Base-by-base conservation (phyloP, 2,797 vertebrate genomes). In the Sylvia borin region DNA sequence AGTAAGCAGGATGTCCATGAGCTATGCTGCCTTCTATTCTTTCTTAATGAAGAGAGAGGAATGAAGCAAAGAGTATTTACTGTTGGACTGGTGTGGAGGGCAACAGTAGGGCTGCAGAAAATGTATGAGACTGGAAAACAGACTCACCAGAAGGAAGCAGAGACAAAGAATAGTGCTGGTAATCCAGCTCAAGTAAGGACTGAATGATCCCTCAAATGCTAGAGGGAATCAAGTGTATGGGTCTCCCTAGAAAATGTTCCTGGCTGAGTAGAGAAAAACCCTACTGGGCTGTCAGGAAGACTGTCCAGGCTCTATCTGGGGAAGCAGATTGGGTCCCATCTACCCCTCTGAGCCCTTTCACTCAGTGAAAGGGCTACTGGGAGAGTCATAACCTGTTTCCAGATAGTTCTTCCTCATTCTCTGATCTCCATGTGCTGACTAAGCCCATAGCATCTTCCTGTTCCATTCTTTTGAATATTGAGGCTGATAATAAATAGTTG, bases 401-500 rank as follows among this genome's bases (percentile, higher is more conserved):
- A 87, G 20, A 9, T 87, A 78, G 67, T 89, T 34, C 45, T 91
- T 94, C 45, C 78, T 83, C 81, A 65, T 92, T 93, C 71, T 60
- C 79, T 79, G 32, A 67, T 79, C 85, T 85, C 36, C 13, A 10
- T 8, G 5, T 34, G 24, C 77, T 85, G 81, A 53, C 51, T 93
- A 55, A 85, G 36, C 32, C 48, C 0, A 1, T 27, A 66, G 55
- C 29, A 76, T 78, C 71, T 89, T 93, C 40, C 60, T 92, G 43
- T 64, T 84, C 16, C 48, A 71, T 79, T 87, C 32, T 67, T 92
- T 89, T 85, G 51, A 62, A 61, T 93, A 82, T 12, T 62, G 68
- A 79, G 27, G 11, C 19, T 79, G 91, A 60, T 65, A 78, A 87
- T 66, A 95, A 60, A 60, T 27, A 87, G 51, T 20, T 89, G 53